Conservation (phyloP, 2,113 vertebrate species). For the Pluvialis apricaria region DNA sequence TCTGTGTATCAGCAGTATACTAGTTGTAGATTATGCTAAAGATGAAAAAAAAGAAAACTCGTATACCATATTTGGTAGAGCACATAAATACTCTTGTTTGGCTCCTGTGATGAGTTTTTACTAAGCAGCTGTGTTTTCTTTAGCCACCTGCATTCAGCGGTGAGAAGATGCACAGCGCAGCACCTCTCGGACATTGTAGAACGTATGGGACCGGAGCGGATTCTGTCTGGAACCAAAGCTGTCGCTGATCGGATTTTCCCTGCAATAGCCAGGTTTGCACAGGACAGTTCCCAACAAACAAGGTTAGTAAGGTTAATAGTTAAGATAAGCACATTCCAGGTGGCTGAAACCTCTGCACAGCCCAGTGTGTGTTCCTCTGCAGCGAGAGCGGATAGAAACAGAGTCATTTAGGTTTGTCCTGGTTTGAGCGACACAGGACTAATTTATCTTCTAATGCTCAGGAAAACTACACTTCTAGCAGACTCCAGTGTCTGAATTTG, state of each 20-base stretch:
- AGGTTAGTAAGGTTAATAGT: constrained; percentile 67
- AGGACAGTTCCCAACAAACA: constrained; percentile 90
- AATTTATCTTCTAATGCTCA: background rate
- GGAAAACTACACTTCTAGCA: background rate
- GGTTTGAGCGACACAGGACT: background rate
- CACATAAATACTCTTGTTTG: background rate
- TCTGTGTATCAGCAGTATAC: background rate
- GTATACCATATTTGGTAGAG: background rate
- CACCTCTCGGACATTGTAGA: constrained; percentile 82
- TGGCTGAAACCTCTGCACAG: background rate
- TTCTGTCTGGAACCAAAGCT: constrained; percentile 79
- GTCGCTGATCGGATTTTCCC: constrained; percentile 84
- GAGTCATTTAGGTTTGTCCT: fast-evolving
- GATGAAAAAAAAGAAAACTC: background rate
- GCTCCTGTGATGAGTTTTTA: fast-evolving
- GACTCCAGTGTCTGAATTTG: background rate
- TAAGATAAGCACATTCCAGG: fast-evolving
- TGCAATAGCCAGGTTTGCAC: constrained; percentile 80
- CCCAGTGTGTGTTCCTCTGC: background rate
- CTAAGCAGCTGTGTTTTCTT: background rate
- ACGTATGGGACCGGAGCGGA: constrained; percentile 77
- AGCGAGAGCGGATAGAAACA: fast-evolving
- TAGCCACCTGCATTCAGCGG: constrained; percentile 87
- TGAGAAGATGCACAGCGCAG: constrained; percentile 87
- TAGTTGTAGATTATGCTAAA: background rate